Base-by-base conservation (phyloP, 92 coral and sea anemone genomes). In the Zoanthus gigantus region DNA sequence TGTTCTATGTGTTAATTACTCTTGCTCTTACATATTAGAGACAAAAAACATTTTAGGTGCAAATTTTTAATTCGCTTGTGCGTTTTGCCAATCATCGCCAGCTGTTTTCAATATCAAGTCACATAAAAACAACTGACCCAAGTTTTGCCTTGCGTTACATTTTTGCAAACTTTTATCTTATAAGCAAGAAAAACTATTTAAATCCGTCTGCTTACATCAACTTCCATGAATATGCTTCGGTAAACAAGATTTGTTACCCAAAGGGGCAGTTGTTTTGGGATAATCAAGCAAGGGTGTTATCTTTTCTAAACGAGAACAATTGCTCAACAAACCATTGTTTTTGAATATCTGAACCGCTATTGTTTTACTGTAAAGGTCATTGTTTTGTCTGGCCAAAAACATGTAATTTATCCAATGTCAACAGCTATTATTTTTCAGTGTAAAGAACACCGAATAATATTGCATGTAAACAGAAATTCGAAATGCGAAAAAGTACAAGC, bases 321-420 rank as follows among this genome's bases (percentile, higher is more conserved):
- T 13, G 71, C 30, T 58, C 66, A 67, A 81, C 14, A 29, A 63
- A 15, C 58, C 46, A 81, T 81, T 81, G 85, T 81, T 44, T 11
- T 60, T 79, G 28, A 14, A 28, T 1, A 30, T 63, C 31, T 13
- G 16, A 67, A 9, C 17, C 15, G 29, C 9, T 57, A 68, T 65
- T 67, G 69, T 79, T 60, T 45, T 48, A 52, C 37, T 79, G 85
- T 66, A 6, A 28, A 28, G 58, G 7, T 37, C 29, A 73, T 46
- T 81, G 85, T 65, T 63, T 28, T 16, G 58, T 30, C 75, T 44
- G 63, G 85, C 60, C 42, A 37, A 56, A 79, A 65, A 65, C 46
- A 32, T 16, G 9, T 37, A 18, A 80, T 80, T 45, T n/a, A n/a
- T 72, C 46, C 28, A 1, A 17, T 79, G 66, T 79, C 72, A 79